phyloP scores from a whole-genome alignment of 2,113 vertebrate genomes.

The Callochromis pleurospilus region DNA sequence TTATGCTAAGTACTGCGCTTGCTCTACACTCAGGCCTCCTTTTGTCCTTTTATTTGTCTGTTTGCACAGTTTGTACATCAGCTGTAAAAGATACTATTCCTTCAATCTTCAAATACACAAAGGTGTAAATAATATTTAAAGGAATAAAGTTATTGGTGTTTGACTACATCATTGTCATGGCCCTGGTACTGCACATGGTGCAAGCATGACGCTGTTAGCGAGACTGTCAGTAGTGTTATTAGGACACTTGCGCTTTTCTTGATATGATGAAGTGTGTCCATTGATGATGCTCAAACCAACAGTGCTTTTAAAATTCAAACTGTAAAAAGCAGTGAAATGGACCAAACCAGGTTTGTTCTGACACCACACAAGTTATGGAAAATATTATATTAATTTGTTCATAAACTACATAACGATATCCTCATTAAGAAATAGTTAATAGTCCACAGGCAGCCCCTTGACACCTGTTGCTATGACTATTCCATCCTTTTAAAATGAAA shows the following conservation, averaged over 20 bases:
- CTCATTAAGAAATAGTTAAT: neutral
- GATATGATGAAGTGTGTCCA: neutral
- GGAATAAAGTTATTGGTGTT: neutral
- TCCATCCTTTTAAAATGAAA: neutral
- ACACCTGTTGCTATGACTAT: neutral
- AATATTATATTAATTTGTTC: neutral
- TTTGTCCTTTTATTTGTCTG: neutral
- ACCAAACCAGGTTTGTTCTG: neutral
- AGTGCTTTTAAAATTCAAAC: neutral
- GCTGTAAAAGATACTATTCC: neutral
- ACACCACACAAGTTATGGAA: neutral
- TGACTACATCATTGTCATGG: neutral
- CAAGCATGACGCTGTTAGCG: neutral
- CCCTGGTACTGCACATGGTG: neutral
- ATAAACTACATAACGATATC: neutral
- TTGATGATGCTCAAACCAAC: neutral
- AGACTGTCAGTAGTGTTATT: neutral
- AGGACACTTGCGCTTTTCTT: neutral
- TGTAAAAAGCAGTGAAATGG: neutral
- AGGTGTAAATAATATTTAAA: neutral
- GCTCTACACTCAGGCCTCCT: neutral
- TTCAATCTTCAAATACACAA: neutral
- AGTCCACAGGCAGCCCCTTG: neutral
- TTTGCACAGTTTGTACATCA: neutral
- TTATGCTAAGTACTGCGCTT: neutral